Percentiles rank a stretch among this genome's conserved stretches.
Evolutionary conservation across 2,113 vertebrate genomes (phyloP).

Genomic region (Cheilinus undulatus): DNA sequence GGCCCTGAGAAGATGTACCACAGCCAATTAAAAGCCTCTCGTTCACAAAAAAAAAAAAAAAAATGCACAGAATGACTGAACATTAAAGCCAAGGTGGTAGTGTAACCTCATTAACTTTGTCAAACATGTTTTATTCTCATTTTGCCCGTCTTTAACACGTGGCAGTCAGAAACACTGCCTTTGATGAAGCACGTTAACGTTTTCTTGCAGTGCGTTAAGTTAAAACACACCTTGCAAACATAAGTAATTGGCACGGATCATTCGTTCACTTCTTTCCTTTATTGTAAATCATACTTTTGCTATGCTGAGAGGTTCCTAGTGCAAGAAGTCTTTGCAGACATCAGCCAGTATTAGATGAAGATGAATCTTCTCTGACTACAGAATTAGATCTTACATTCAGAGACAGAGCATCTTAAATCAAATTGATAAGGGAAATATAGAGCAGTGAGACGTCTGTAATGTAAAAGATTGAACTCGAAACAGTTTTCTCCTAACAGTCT

Average conservation of each 20-base stretch:
- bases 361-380: conserved; percentile 14
- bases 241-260: conserved; percentile 23
- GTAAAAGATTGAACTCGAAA: neutral
- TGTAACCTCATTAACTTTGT: conserved; percentile 78
- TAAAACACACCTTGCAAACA: conserved; percentile 23
- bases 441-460: neutral
- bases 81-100: conserved; percentile 65
- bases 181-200: conserved; percentile 4
- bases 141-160: conserved; percentile 45
- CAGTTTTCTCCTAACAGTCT: too few relatives aligned
- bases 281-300: conserved; percentile 4
- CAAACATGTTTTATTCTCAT: conserved; percentile 50
- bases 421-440: neutral
- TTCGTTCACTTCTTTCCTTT: conserved; percentile 36
- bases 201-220: conserved; percentile 12
- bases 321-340: neutral
- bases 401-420: conserved; percentile 12
- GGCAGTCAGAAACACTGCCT: conserved; percentile 24
- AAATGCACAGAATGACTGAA: conserved; percentile 61
- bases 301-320: neutral
- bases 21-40: conserved; percentile 75
- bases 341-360: conserved; percentile 18
- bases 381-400: conserved; percentile 25
- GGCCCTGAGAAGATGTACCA: conserved; percentile 49
- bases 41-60: conserved; percentile 63